phyloP scores from a whole-genome alignment of 2,888 invertebrate species.

The Melinaea marsaeus region DNA sequence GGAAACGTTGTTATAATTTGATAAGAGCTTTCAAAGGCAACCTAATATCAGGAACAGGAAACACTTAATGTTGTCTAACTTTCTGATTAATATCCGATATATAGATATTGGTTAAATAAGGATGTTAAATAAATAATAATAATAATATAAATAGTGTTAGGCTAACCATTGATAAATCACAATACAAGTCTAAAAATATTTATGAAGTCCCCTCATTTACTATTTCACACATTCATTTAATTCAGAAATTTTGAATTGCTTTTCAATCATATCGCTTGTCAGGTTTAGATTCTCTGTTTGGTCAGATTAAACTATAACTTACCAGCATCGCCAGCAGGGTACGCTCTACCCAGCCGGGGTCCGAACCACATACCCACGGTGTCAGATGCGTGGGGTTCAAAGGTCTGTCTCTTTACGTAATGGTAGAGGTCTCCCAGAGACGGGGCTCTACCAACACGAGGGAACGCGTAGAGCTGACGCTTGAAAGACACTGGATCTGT shows the following conservation, averaged over 20 bases:
- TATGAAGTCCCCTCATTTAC: too few relatives aligned
- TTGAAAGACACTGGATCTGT: conserved; percentile 50
- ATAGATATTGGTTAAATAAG: neutral
- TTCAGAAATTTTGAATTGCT: too few relatives aligned
- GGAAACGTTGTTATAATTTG: conserved; percentile 19
- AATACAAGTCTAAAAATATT: too few relatives aligned
- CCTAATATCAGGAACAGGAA: conserved; percentile 9
- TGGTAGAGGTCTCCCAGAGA: conserved; percentile 32
- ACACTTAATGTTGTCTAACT: neutral
- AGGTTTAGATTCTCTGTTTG: too few relatives aligned
- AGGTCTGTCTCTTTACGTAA: conserved; percentile 36
- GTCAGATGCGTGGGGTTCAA: conserved; percentile 31
- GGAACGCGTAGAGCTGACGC: conserved; percentile 64
- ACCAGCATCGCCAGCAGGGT: conserved; percentile 61
- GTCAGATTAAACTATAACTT: conserved; percentile 10
- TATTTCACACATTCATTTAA: too few relatives aligned
- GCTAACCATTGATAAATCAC: too few relatives aligned
- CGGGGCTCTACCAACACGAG: conserved; percentile 56
- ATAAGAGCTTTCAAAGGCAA: conserved; percentile 13
- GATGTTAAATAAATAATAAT: too few relatives aligned
- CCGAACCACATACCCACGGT: conserved; percentile 81
- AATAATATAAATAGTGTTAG: too few relatives aligned
- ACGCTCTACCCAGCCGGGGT: conserved; percentile 78
- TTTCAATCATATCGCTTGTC: too few relatives aligned
- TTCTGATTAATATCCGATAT: neutral